Conservation (phyloP, 1,140 invertebrate species). For the Drosophila rufa region DNA sequence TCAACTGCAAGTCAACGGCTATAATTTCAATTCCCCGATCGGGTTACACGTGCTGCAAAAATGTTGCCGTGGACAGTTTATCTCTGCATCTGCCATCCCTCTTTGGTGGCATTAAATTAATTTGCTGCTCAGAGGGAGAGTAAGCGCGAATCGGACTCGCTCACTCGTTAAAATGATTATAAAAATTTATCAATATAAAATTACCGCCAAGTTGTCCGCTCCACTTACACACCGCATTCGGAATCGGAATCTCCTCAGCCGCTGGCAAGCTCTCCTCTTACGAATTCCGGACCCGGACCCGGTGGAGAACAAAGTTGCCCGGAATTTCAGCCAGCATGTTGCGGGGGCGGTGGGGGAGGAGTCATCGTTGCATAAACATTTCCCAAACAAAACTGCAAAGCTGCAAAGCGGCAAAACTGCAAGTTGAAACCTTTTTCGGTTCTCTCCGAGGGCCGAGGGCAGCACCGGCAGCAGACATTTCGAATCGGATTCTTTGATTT, state of each 20-base stretch:
- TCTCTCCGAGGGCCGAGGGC: background rate
- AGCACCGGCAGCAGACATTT: constrained; percentile 15
- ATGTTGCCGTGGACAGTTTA: constrained; percentile 40
- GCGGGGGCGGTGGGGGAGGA: background rate
- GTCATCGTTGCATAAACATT: constrained; percentile 41
- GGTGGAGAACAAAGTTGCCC: constrained; percentile 29
- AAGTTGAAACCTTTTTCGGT: constrained; percentile 39
- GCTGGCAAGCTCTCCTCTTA: constrained; percentile 20
- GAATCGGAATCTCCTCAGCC: constrained; percentile 63
- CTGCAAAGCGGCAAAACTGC: constrained; percentile 20
- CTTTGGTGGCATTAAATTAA: constrained; percentile 78
- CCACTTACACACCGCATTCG: constrained; percentile 57
- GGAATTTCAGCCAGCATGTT: constrained; percentile 20
- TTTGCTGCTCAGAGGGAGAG: constrained; percentile 61
- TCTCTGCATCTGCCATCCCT: constrained; percentile 28
- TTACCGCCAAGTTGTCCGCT: constrained; percentile 59
- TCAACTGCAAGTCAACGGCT: constrained; percentile 76
- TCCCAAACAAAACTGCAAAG: constrained; percentile 20
- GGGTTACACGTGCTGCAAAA: constrained; percentile 78
- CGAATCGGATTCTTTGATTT: constrained; percentile 29
- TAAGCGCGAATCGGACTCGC: constrained; percentile 28
- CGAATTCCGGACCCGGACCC: constrained; percentile 30
- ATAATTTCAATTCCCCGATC: constrained; percentile 79
- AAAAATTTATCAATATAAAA: constrained; percentile 83
- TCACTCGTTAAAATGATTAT: constrained; percentile 83